Base-by-base conservation (phyloP, 2,888 invertebrate species). In the Apamea epomidion region DNA sequence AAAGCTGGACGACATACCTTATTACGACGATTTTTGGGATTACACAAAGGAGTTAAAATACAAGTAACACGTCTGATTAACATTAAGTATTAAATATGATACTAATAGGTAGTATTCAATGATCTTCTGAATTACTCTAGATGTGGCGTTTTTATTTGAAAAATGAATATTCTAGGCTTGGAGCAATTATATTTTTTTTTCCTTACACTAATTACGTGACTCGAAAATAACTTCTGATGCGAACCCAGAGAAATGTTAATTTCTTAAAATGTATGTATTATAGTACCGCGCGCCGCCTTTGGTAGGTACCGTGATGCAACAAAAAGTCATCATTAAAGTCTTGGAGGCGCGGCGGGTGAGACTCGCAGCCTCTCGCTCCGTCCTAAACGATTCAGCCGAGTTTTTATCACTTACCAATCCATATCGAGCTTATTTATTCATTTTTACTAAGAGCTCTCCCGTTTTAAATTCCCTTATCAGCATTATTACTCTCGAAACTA, bases 281-380 rank as follows among this genome's bases (percentile, higher is more conserved):
- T 75, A 79, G 78, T 88, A 81, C 87, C 93, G 93, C 93, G 83
- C 32, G 25, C 51, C 90, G 91, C 94, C 90, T 85, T 64, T 93
- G 85, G 48, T 89, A 45, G 90, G 91, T 88, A 90, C 95, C 94
- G 87, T 85, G 84, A 73, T 85, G 86, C 91, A 94, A 96, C 95
- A 96, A 96, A 96, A 96, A 97, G 94, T 95, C 92, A 95, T 96
- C 96, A 96, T 96, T 96, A 96, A 96, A 96, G 95, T 94, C 91
- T 94, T 92, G 93, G 94, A 95, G 96, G 96, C 94, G 95, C 95
- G 95, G 93, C 94, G 95, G 93, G 94, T 87, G 93, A 91, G 93
- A 92, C 93, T 90, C 93, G 91, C 93, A 94, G 95, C 94, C 93
- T 94, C 95, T 93, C 93, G 92, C 91, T 87, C 93, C 92, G 90